These are phyloP conservation scores for Malthinus flaveolus DNA, from an alignment of 2,888 invertebrate species.

Conservation along the genomic window DNA sequence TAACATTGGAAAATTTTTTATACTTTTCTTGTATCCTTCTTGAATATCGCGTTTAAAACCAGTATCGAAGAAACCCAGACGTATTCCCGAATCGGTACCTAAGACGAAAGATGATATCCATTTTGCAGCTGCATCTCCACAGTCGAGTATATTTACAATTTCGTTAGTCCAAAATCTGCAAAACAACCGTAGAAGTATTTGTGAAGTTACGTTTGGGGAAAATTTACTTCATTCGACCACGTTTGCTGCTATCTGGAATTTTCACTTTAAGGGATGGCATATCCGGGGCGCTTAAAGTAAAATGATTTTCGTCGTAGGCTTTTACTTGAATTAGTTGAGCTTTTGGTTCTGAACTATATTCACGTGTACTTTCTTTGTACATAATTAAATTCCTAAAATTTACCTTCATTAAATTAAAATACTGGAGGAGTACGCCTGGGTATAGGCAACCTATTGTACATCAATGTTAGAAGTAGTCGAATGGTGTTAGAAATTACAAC, in stretches of 20 bases:
- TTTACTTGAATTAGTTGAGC: slow-evolving; percentile 53
- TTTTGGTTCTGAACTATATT: slow-evolving; percentile 55
- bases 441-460: no score
- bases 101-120: slow-evolving; percentile 61
- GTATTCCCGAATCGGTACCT: slow-evolving; percentile 43
- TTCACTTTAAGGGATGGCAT: slow-evolving; percentile 54
- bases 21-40: slow-evolving; percentile 36
- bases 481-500: no score
- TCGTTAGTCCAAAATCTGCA: neutral
- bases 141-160: slow-evolving; percentile 53
- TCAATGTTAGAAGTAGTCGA: no score
- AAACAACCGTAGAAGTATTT: neutral
- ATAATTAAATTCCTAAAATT: neutral
- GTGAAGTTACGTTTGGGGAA: neutral
- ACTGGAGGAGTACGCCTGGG: no score
- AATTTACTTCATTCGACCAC: neutral
- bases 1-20: slow-evolving; percentile 43
- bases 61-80: slow-evolving; percentile 47
- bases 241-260: slow-evolving; percentile 37
- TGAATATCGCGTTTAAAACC: slow-evolving; percentile 38
- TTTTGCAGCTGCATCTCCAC: slow-evolving; percentile 62
- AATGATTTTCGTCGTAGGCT: slow-evolving; percentile 50
- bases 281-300: slow-evolving; percentile 55
- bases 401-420: no score
- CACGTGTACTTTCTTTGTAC: slow-evolving; percentile 27